These are phyloP conservation scores for Oceanites oceanicus DNA, from an alignment of 2,113 vertebrate species.

Conservation along the genomic window DNA sequence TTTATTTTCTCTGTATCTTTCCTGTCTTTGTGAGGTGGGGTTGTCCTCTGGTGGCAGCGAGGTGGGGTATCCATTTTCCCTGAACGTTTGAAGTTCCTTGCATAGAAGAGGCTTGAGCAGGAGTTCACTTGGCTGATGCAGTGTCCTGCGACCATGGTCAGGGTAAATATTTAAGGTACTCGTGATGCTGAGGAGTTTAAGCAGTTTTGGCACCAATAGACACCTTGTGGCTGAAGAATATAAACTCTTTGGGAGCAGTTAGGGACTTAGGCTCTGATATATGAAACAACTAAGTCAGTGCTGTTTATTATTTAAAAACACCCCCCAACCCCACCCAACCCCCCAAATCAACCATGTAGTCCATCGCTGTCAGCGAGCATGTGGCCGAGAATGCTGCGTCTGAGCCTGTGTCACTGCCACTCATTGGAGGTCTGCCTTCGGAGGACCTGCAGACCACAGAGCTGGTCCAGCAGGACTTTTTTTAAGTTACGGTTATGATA, in stretches of 20 bases:
- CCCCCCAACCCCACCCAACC: rapidly evolving
- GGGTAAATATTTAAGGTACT: not conserved
- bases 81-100: not conserved
- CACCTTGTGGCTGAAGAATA: not conserved
- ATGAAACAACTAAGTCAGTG: not conserved
- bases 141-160: not conserved
- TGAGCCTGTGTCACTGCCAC: not conserved
- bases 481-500: not conserved
- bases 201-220: not conserved
- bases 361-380: not conserved
- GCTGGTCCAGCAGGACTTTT: not conserved
- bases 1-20: not conserved
- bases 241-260: not conserved
- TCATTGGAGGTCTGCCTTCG: rapidly evolving
- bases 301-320: not conserved
- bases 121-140: not conserved
- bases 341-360: not conserved
- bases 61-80: not conserved
- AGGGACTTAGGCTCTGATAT: not conserved
- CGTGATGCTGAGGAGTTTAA: not conserved
- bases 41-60: not conserved
- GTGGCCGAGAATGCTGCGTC: not conserved
- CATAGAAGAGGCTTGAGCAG: not conserved
- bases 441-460: not conserved
- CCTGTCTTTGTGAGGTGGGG: not conserved